Conservation (phyloP, 2,888 invertebrate genomes). For the Panzeria rudis region DNA sequence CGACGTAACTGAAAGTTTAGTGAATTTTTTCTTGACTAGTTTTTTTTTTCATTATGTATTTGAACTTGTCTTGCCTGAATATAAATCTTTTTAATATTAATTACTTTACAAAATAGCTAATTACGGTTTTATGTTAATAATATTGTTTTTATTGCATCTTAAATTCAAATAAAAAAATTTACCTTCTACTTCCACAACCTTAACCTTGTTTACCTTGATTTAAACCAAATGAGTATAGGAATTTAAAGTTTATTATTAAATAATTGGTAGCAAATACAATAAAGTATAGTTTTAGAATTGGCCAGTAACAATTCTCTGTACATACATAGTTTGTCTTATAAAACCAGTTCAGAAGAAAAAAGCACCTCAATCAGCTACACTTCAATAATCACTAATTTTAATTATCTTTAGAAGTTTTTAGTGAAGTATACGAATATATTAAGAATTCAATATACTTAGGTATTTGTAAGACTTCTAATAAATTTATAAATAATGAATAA, state of each 20-base stretch:
- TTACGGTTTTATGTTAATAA: background rate
- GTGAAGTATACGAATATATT: background rate
- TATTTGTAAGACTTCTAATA: conserved; percentile 2
- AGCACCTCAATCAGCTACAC: background rate
- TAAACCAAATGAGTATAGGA: conserved; percentile 7
- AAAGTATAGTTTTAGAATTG: background rate
- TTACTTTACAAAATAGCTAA: conserved; percentile 4
- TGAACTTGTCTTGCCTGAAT: background rate
- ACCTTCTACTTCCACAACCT: conserved; percentile 27
- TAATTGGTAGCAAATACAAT: background rate
- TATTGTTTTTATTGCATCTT: background rate
- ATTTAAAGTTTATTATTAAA: background rate
- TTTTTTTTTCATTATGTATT: too few species aligned
- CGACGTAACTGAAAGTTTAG: background rate
- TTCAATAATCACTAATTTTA: conserved; percentile 1
- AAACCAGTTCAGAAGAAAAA: conserved; percentile 17
- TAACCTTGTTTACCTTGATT: conserved; percentile 61
- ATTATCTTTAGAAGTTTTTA: background rate
- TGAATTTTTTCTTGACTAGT: background rate
- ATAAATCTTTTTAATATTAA: background rate
- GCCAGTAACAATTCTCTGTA: background rate
- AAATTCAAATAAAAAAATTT: conserved; percentile 6
- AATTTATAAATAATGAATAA: background rate
- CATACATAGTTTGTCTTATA: background rate
- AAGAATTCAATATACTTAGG: background rate